Conservation (phyloP, 2,888 invertebrate genomes). For the Pammene fasciana region DNA sequence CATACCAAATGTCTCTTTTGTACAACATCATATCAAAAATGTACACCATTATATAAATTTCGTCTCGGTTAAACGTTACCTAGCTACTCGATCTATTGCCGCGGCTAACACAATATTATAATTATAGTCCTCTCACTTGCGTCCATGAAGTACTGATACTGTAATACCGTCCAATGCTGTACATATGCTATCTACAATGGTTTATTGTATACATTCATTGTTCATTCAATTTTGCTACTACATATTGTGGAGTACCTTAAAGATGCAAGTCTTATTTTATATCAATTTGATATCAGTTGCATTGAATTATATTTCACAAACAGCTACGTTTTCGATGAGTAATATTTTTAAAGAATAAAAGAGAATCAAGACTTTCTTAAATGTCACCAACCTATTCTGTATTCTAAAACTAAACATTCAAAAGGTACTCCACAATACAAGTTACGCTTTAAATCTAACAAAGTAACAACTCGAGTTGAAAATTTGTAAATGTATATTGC, state of each 20-base stretch:
- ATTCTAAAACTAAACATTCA: background rate
- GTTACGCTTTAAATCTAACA: background rate
- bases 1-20: constrained; percentile 85
- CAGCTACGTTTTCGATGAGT: background rate
- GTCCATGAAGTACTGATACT: constrained; percentile 66
- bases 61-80: constrained; percentile 82
- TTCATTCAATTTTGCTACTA: constrained; percentile 53
- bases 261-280: background rate
- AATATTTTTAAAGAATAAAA: background rate
- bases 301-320: background rate
- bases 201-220: constrained; percentile 60
- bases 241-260: constrained; percentile 13
- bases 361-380: background rate
- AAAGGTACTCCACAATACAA: constrained; percentile 14
- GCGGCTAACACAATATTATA: constrained; percentile 72
- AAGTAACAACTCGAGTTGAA: constrained; percentile 22
- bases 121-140: constrained; percentile 76
- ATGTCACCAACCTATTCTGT: background rate
- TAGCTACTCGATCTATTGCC: constrained; percentile 71
- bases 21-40: constrained; percentile 85
- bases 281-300: background rate
- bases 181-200: constrained; percentile 71
- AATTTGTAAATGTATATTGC: constrained; percentile 24
- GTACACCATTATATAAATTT: constrained; percentile 84
- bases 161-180: constrained; percentile 67